Evolutionary conservation across 2,797 vertebrate species (phyloP), one percentile per base, ranked within the genome.

Genomic region (Phataginus tetradactyla): DNA sequence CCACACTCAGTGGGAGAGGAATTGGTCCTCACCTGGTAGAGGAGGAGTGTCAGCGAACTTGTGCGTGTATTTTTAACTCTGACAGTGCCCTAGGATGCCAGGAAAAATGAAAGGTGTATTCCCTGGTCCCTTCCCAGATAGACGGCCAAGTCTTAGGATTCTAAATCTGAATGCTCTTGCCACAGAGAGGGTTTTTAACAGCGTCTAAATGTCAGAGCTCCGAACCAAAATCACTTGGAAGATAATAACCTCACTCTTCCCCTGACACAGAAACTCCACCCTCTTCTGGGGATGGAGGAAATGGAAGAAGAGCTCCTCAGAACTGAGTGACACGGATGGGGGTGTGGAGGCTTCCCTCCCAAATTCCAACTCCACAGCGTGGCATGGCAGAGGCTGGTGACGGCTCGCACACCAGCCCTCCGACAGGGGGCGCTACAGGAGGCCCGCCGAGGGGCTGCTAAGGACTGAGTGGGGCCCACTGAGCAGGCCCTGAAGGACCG

Each of bases 351-450:
- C 42, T 86, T 92, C 53, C 66, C 5, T 77, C 39, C n/a, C 11
- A 34, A 34, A 37, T 61, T 72, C 75, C 25, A 72, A 5, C 49
- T 66, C 32, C 18, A 7, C 53, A 49, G 14, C 12, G 4, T 21
- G 37, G 20, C 57, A 10, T 21, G 37, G 20, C 57, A 10, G 27
- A 59, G 15, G 4, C 12, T 34, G 63, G 21, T 2, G 20, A 3
- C 15, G 1, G 1, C 12, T 17, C 14, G 0, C 3, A 71, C 42
- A 34, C 17, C 32, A 34, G 72, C 5, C 9, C 29, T 74, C 93
- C 3, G 4, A 12, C 2, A n/a, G 21, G 15, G 39, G 37, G 14
- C 10, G 21, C 53, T 8, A 0, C 20, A 17, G 42, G 53, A 25
- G 20, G 14, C 11, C 42, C 55, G 3, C 12, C 14, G 59, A 78